Conservation (phyloP, 2,888 invertebrate genomes). For the Platycheirus albimanus region DNA sequence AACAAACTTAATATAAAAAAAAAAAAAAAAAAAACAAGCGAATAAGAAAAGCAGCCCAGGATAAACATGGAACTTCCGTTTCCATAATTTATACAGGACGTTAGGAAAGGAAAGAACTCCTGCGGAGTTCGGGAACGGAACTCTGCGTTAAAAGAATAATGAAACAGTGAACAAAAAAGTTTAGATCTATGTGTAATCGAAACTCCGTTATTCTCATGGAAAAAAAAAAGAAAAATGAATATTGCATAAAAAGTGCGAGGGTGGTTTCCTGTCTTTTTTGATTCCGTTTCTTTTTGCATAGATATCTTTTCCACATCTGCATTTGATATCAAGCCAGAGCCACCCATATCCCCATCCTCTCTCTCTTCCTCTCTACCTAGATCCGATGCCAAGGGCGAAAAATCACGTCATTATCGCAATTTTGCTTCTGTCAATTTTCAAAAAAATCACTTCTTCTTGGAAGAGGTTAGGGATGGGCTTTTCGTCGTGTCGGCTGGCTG, state of each 20-base stretch:
- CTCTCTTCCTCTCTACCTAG: neutral
- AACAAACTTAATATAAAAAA: conserved; percentile 12
- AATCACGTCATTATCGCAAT: conserved; percentile 74
- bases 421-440: conserved; percentile 71
- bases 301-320: conserved; percentile 57
- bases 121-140: conserved; percentile 44
- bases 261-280: conserved; percentile 63
- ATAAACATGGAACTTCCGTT: conserved; percentile 72
- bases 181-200: conserved; percentile 1
- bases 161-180: conserved; percentile 28
- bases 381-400: conserved; percentile 55
- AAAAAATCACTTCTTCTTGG: conserved; percentile 30
- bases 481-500: conserved; percentile 4
- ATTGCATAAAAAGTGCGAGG: conserved; percentile 67
- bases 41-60: conserved; percentile 34
- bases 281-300: conserved; percentile 23
- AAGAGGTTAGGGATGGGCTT: conserved; percentile 8
- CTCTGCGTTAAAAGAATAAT: conserved; percentile 50
- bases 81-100: conserved; percentile 72
- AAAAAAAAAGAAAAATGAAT: conserved; percentile 65
- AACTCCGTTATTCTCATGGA: conserved; percentile 45
- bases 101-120: conserved; percentile 47
- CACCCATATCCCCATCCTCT: too few relatives aligned
- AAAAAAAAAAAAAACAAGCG: conserved; percentile 12
- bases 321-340: conserved; percentile 60